Base-by-base conservation (phyloP, 2,888 invertebrate species). In the Argynnis bischoffii region DNA sequence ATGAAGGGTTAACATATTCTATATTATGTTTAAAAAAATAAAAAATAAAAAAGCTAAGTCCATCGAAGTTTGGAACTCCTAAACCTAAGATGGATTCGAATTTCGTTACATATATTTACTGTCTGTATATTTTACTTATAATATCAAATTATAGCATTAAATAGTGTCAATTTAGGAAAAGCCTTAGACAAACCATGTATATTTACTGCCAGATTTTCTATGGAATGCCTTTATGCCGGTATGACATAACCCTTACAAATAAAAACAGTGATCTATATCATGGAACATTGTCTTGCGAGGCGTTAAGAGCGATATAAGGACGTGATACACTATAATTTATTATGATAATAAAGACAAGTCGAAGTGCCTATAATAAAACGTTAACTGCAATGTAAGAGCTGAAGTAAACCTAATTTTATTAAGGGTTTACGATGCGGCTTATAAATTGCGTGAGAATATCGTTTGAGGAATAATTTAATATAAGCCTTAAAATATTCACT, bases 321-420 rank as follows among this genome's bases (percentile, higher is more conserved):
- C 67, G 73, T 72, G 70, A 73, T 73, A 72, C 67, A 66, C 66
- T 61, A 64, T 72, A 70, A 72, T 74, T 74, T 74, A 74, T 74
- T 72, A 69, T 67, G 64, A 67, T 70, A 73, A 70, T 74, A 74
- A 74, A 74, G 70, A 63, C 70, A 67, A 69, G 66, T 67, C 68
- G 55, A 69, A 70, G 67, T 60, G 66, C 63, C 59, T 70, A 69
- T 71, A 70, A 73, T 72, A 74, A 74, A 74, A 74, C 68, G 67
- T 74, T 74, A 71, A 72, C 71, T 69, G 72, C 72, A 71, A 55
- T 57, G 67, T 67, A 71, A 63, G 64, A 48, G 67, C 65, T 72
- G 68, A 65, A 68, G 53, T 65, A 63, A 56, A 64, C 67, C 69
- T 74, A 74, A 74, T 70, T 72, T 74, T 74, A 74, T 70, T 69